These are phyloP conservation scores for Saccopteryx bilineata DNA, from an alignment of 2,113 vertebrate species.

Conservation along the genomic window DNA sequence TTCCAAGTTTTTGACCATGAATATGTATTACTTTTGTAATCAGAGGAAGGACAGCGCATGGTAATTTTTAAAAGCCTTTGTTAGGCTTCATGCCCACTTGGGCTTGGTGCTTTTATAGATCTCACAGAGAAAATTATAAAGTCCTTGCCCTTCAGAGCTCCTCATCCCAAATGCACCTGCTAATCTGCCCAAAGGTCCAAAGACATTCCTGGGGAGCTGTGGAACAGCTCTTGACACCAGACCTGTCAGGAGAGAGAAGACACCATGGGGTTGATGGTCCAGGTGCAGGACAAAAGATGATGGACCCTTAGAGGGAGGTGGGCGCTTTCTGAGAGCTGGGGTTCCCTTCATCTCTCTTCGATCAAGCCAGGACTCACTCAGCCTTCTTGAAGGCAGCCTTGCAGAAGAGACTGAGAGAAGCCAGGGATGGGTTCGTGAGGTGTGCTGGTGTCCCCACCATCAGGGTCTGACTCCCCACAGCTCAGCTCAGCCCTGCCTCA, in stretches of 20 bases:
- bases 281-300: not conserved
- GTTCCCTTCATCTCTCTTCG: not conserved
- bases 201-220: not conserved
- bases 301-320: not conserved
- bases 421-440: not conserved
- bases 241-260: not conserved
- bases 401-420: not conserved
- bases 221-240: not conserved
- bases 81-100: constrained; percentile 75
- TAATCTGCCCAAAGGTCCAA: not conserved
- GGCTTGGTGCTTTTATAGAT: constrained; percentile 60
- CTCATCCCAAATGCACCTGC: not conserved
- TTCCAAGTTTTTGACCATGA: constrained; percentile 79
- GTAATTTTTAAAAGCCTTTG: constrained; percentile 80
- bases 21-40: constrained; percentile 85
- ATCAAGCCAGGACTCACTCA: not conserved
- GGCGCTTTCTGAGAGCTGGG: not conserved
- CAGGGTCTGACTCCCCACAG: not conserved
- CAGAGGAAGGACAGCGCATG: constrained; percentile 81
- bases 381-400: not conserved
- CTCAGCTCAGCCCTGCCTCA: not conserved
- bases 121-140: constrained; percentile 28
- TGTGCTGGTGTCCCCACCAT: not conserved
- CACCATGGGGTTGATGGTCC: not conserved
- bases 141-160: not conserved